Conservation (phyloP, 2,888 invertebrate species). For the Drosophila flavopinicola region DNA sequence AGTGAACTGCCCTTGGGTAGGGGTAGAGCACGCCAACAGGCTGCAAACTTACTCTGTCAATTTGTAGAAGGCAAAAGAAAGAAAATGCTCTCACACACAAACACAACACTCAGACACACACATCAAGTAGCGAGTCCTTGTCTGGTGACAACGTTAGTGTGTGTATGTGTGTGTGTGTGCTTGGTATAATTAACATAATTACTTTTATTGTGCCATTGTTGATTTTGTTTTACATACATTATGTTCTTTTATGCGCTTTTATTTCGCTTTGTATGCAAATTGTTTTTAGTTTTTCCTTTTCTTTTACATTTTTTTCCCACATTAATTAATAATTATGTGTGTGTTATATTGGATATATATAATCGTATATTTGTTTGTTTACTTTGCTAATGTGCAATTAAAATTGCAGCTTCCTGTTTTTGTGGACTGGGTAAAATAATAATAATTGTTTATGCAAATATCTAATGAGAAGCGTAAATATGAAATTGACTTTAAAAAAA, state of each 20-base stretch:
- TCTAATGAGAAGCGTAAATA: neutral
- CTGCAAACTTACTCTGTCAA: conserved; percentile 67
- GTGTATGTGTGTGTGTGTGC: conserved; percentile 28
- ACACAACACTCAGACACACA: conserved; percentile 7
- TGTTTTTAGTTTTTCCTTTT: conserved; percentile 30
- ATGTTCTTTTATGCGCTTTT: conserved; percentile 48
- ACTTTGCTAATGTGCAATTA: conserved; percentile 21
- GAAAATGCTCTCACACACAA: conserved; percentile 29
- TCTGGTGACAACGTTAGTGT: conserved; percentile 15
- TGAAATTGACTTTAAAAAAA: neutral
- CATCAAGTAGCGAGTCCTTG: conserved; percentile 40
- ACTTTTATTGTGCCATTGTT: conserved; percentile 76
- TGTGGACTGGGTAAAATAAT: neutral
- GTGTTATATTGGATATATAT: neutral
- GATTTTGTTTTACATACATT: conserved; percentile 74
- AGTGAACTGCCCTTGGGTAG: conserved; percentile 11
- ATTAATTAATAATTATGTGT: conserved; percentile 8
- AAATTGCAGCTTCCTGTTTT: conserved; percentile 7
- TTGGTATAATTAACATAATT: conserved; percentile 75
- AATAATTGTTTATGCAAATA: conserved; percentile 10
- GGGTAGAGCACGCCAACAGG: conserved; percentile 21
- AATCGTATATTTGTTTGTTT: neutral
- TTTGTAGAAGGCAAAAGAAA: conserved; percentile 48
- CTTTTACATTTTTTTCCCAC: conserved; percentile 16
- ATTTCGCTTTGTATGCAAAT: conserved; percentile 70